Base-by-base conservation (phyloP, 35 echinoderm and acorn worm genomes). In the Patiria miniata region DNA sequence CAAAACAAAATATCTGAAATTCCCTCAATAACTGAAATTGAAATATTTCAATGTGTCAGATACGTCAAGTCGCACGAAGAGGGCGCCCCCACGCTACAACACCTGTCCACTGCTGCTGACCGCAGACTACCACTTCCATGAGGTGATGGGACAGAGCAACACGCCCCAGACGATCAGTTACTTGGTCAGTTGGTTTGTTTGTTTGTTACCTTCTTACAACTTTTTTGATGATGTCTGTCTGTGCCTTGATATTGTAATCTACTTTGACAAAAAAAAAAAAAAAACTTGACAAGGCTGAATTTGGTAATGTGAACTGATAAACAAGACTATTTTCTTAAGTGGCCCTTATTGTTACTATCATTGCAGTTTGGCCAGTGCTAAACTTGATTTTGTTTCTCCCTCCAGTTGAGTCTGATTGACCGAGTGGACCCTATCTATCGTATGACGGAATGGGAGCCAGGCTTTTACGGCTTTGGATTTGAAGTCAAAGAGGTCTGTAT, bases 91-190 rank as follows among this genome's bases (percentile, higher is more conserved):
- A 36, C 77, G 37, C 0, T 79, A 81, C 3, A 88, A 99, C 37
- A 89, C 86, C 52, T 99, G 96, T 40, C 96, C 96, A 50, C 39
- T 95, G n/a, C 79, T 99, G 18, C 79, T 99, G 21, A 99, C 92
- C 2, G 96, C 96, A 5, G 96, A 99, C 81, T 92, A 92, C 79
- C 82, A 87, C 8, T 99, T 99, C 77, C 94, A 86, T 40, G 39
- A 95, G 40, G 68, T 61, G 21, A 99, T 99, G 96, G 96, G 96
- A 5, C 81, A 91, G 51, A 82, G 68, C 4, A 94, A 85, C 59
- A 92, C 92, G 42, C 90, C 90, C 16, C 90, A 88, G 29, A 91
- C 96, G 17, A 94, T 99, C 39, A 99, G 94, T 40, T 99, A 99
- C 44, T 51, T 99, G 83, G 96, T 99, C 78, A 90, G 96, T 79